A percentile compares a stretch with the other conserved stretches of the same genome.
phyloP scores from a whole-genome alignment of 2,888 invertebrate species.

The Drosophila tanythrix region DNA sequence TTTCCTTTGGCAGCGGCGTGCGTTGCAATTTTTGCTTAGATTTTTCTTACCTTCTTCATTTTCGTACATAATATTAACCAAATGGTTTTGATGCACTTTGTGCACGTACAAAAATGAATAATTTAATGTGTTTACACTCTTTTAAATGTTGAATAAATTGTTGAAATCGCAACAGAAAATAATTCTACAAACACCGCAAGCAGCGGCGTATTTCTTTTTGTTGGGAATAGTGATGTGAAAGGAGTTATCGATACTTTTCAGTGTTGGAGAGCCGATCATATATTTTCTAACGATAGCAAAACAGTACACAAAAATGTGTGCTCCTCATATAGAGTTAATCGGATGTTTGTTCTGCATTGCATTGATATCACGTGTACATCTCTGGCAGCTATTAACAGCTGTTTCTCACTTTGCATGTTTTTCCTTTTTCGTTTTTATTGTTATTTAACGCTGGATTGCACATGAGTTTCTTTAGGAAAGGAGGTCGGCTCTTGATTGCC shows the following conservation, averaged over 20 bases:
- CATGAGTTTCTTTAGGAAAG: conserved; percentile 69
- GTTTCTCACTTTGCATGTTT: conserved; percentile 37
- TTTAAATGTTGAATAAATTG: conserved; percentile 13
- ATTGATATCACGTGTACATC: conserved; percentile 13
- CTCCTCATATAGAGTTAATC: neutral
- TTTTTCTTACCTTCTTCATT: conserved; percentile 83
- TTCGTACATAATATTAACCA: conserved; percentile 82
- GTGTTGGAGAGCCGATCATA: neutral
- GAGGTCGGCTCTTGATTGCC: conserved; percentile 69
- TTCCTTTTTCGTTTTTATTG: conserved; percentile 18
- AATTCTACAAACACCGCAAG: conserved; percentile 34
- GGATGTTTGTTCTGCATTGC: neutral
- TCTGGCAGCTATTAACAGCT: conserved; percentile 49
- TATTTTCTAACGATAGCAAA: neutral
- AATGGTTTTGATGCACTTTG: conserved; percentile 41
- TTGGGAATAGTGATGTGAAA: conserved; percentile 29
- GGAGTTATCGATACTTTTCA: conserved; percentile 1
- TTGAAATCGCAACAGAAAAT: conserved; percentile 34
- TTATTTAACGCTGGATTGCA: conserved; percentile 57
- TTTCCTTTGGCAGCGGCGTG: conserved; percentile 47
- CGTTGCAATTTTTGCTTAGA: conserved; percentile 7
- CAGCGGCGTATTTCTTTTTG: conserved; percentile 51
- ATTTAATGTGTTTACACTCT: neutral
- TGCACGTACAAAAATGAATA: conserved; percentile 7
- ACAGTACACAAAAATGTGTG: neutral